Base-by-base conservation (phyloP, 2,888 invertebrate genomes). In the Harpagoxenus sublaevis region DNA sequence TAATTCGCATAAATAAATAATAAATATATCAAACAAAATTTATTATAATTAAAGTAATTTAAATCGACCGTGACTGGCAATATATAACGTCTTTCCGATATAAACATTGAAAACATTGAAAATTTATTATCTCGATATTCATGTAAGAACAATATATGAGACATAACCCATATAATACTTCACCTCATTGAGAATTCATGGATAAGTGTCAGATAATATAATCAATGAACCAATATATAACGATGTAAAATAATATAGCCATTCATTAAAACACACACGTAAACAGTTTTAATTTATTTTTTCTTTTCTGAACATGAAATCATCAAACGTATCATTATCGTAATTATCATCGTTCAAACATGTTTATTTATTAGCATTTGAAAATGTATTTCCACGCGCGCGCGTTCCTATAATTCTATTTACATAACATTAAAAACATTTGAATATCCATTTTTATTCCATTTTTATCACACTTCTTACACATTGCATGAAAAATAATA, bases 381-480 rank as follows among this genome's bases (percentile, higher is more conserved):
- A 87, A 91, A 88, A 90, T 85, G 87, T 88, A 78, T 65, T 86
- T 65, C 74, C 84, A 55, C 53, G n/a, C 23, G 6, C n/a, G 53
- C 53, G 23, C 3, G 75, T 87, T 77, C 68, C 78, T 86, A 89
- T 89, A 89, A 83, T 92, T 84, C 88, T 94, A 94, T 93, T 89
- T 94, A 94, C 94, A 93, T 91, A 94, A 94, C 91, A 92, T 93
- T 92, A 92, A 91, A 93, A 94, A 94, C 92, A 93, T 91, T 92
- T 90, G 93, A 91, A 92, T 92, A 93, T 90, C 85, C 86, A 74
- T 90, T 89, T 83, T 74, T 88, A 89, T 86, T 74, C 84, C 63
- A 70, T 79, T 60, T 68, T 60, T 84, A 45, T 60, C 28, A 31
- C 88, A 82, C 68, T 87, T 87, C 85, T 89, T 90, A 48, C 48